Base-by-base conservation (phyloP, 2,797 vertebrate genomes). In the Sebastes steindachneri region DNA sequence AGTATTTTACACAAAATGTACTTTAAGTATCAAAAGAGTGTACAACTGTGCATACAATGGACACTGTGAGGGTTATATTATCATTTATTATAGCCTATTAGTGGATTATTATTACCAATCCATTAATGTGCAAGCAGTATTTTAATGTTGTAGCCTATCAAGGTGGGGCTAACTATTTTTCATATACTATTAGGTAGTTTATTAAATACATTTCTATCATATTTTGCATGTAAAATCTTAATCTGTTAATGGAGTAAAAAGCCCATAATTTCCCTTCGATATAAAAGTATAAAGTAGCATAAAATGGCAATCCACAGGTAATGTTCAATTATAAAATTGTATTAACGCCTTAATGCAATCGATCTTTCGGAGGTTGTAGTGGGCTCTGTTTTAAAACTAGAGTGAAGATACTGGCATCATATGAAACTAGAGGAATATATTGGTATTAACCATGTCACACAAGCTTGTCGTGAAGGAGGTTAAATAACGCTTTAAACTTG, bases 41-140 rank as follows among this genome's bases (percentile, higher is more conserved):
- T 10, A 68, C 2, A 0, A 23, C 21, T 12, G 15, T 25, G 21
- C 33, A 64, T 4, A 33, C 0, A 33, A 33, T 17, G 0, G 25
- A 3, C 23, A 14, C 4, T 19, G 9, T 65, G 63, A 45, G 14
- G n/a, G n/a, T 21, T 64, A 15, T 1, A n/a, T 41, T 17, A 25
- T 25, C 0, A 48, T 45, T 15, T 26, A 19, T 66, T 26, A 25
- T 25, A 12, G 2, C 7, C 5, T 41, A 41, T 15, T 41, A 41
- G 37, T 41, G 37, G 37, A 41, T 41, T 41, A 41, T 41, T 41
- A 12, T 35, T 62, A 62, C n/a, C n/a, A 23, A 37, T 37, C 35
- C 11, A 37, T 37, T 37, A 37, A 37, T 37, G 35, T 37, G 51
- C 10, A 54, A 55, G 54, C 54, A 7, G 23, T 55, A 14, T 4